Base-by-base conservation (phyloP, 2,888 invertebrate species). In the Hipparchia sbordonii region DNA sequence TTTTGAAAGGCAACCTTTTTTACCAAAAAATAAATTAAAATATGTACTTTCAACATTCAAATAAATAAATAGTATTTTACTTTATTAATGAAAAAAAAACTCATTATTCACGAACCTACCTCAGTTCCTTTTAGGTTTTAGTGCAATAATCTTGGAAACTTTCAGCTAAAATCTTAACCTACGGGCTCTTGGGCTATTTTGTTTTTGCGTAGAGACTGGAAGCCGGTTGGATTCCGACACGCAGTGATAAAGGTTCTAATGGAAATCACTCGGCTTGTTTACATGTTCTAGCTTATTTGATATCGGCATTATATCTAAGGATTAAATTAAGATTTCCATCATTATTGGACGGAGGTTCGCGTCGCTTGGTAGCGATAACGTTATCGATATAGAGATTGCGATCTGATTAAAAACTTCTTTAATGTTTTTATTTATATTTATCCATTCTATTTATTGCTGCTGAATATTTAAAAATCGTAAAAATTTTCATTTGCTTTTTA, bases 191-290 rank as follows among this genome's bases (percentile, higher is more conserved):
- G 52, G 52, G 5, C 52, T 12, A 52, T 52, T 12, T 52, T 5
- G 52, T 52, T 52, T 57, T 23, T 57, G 57, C 70, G 56, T 65
- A 73, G 57, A 51, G 39, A 61, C 54, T 69, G 71, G 46, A 46
- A 71, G 60, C 72, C 61, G 63, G 52, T 66, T 67, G 70, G 71
- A 73, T 75, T 61, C 73, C 74, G 23, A 65, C 74, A 75, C 74
- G 74, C 73, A 68, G 51, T 57, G 60, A 68, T 60, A 68, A 70
- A 72, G 48, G 60, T 68, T 59, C 72, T 70, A 70, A 72, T 72
- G 63, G 67, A 70, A 74, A 74, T 69, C 33, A 56, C 46, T 63
- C 12, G 59, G 66, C 74, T 72, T 70, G 71, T 74, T 74, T 63
- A 70, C 54, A 70, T 70, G 57, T 72, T n/a, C 6, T 48, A 57